Evolutionary conservation across 2,888 invertebrate species (phyloP).

Genomic region (Polietes domitor): DNA sequence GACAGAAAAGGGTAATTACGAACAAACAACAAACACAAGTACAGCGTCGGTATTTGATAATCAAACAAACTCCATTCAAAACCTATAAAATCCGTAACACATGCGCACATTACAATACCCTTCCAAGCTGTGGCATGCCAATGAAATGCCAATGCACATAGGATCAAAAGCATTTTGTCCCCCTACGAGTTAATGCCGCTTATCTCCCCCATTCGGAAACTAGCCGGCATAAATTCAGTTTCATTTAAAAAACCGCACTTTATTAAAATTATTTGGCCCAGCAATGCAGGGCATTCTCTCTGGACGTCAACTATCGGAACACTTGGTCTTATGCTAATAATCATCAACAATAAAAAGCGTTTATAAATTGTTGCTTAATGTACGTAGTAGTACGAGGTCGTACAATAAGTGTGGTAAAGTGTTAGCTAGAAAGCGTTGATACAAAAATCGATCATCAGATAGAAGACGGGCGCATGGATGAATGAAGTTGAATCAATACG

Average conservation of each 20-base stretch:
- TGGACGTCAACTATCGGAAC: slow-evolving; percentile 48
- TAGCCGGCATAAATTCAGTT: slow-evolving; percentile 47
- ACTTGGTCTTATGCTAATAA: slow-evolving; percentile 66
- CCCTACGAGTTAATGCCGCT: slow-evolving; percentile 16
- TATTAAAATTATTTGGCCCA: slow-evolving; percentile 27
- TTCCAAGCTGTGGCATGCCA: background rate
- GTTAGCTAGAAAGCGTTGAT: too few species aligned
- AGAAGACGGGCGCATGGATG: too few species aligned
- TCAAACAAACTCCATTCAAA: slow-evolving; percentile 35
- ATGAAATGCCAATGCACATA: slow-evolving; percentile 44
- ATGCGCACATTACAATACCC: slow-evolving; percentile 50
- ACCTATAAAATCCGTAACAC: slow-evolving; percentile 40
- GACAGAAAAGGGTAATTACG: slow-evolving; percentile 26
- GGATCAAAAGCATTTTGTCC: slow-evolving; percentile 40
- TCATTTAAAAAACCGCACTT: slow-evolving; percentile 51
- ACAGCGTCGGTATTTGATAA: slow-evolving; percentile 2
- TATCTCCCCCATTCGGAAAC: slow-evolving; percentile 62
- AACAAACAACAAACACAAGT: slow-evolving; percentile 35
- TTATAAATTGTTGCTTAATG: slow-evolving; percentile 52
- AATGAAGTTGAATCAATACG: too few species aligned
- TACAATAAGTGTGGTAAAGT: background rate
- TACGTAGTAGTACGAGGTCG: background rate
- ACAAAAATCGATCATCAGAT: too few species aligned
- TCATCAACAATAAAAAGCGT: slow-evolving; percentile 41
- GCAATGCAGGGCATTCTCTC: background rate